A percentile compares a stretch with the other conserved stretches of the same genome.
These are phyloP conservation scores for Ibycter americanus DNA, from an alignment of 2,797 vertebrate species.

Conservation along the genomic window DNA sequence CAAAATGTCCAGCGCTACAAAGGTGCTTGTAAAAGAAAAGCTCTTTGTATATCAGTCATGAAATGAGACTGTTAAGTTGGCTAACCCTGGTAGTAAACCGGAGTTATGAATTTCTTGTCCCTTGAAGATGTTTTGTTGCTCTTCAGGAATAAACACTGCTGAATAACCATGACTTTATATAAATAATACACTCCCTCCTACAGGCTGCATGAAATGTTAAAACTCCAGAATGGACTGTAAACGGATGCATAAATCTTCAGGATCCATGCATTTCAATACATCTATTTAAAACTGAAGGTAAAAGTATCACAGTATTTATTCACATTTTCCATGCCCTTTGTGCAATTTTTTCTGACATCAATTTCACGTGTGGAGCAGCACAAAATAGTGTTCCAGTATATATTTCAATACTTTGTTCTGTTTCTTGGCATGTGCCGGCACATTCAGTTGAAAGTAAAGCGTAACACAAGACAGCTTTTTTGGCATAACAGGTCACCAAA, in stretches of 20 bases:
- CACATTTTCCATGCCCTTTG: background rate
- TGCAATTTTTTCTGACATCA: slow-evolving; percentile 31
- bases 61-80: background rate
- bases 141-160: slow-evolving; percentile 48
- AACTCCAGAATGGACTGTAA: slow-evolving; percentile 36
- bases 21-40: background rate
- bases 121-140: slow-evolving; percentile 18
- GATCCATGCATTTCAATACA: slow-evolving; percentile 4
- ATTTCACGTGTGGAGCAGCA: background rate
- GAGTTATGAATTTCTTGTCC: slow-evolving; percentile 40
- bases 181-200: slow-evolving; percentile 46
- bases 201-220: slow-evolving; percentile 28
- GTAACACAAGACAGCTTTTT: background rate
- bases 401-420: slow-evolving; percentile 6
- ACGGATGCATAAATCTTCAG: slow-evolving; percentile 27
- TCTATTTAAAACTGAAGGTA: slow-evolving; percentile 41
- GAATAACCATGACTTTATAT: slow-evolving; percentile 56
- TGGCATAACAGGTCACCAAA: slow-evolving; percentile 50
- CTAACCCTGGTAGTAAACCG: background rate
- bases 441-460: background rate
- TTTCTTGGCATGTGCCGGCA: background rate
- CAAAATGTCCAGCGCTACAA: background rate
- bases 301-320: slow-evolving; percentile 24
- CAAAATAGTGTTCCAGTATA: background rate
- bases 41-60: background rate